Evolutionary conservation across 2,888 invertebrate species (phyloP).

Genomic region (Thyatira batis): DNA sequence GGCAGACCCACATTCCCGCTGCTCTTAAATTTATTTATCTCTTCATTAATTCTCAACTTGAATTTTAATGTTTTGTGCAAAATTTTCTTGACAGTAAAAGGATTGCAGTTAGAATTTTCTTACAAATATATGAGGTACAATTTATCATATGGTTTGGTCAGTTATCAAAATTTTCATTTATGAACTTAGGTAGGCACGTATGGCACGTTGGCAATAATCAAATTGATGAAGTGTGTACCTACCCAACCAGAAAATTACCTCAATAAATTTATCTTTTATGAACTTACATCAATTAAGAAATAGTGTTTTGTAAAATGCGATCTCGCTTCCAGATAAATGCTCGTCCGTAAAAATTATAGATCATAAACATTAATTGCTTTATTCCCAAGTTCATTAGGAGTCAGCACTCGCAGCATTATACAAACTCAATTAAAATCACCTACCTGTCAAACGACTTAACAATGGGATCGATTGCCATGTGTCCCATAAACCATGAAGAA

Average conservation of each 20-base stretch:
- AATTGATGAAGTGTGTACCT: no score
- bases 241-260: no score
- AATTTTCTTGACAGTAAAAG: conserved; percentile 34
- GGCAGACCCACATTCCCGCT: conserved; percentile 79
- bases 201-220: no score
- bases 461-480: conserved; percentile 54
- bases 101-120: conserved; percentile 7
- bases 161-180: no score
- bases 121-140: no score
- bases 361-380: conserved; percentile 32
- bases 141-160: no score
- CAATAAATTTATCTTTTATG: background rate
- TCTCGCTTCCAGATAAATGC: background rate
- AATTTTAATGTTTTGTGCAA: conserved; percentile 70
- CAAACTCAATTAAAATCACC: conserved; percentile 63
- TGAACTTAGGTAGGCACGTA: no score
- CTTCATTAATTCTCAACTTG: conserved; percentile 80
- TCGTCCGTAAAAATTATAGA: background rate
- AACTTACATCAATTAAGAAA: background rate
- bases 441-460: conserved; percentile 40
- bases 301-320: background rate
- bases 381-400: conserved; percentile 31
- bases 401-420: conserved; percentile 27
- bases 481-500: conserved; percentile 49
- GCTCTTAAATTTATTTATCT: conserved; percentile 81